Percentiles rank a stretch among this genome's conserved stretches.
Conservation (phyloP, 2,113 vertebrate species). For the Phoenicopterus ruber region DNA sequence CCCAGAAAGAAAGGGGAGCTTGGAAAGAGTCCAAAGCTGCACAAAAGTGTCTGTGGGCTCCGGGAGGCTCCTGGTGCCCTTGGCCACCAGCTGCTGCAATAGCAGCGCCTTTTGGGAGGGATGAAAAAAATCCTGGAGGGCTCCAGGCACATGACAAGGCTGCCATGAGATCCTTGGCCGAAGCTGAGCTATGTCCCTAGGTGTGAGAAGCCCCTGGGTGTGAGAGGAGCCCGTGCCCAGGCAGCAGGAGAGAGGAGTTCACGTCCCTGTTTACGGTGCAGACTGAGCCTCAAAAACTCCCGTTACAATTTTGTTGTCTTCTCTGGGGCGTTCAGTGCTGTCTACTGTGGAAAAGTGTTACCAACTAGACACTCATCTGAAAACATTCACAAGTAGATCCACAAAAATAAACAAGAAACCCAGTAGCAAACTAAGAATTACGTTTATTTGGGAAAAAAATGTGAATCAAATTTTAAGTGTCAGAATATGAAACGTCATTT, state of each 20-base stretch:
- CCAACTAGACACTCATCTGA: neutral
- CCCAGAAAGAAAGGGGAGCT: neutral
- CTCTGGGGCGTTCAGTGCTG: neutral
- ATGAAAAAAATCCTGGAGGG: neutral
- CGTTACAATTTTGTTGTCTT: neutral
- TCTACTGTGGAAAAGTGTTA: neutral
- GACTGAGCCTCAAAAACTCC: neutral
- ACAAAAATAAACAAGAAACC: neutral
- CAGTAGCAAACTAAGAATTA: neutral
- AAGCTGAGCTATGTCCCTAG: neutral
- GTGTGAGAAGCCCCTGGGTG: neutral
- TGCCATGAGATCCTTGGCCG: neutral
- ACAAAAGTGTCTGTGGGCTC: neutral
- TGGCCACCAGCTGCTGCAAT: neutral
- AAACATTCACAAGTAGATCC: neutral
- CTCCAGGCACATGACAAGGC: neutral
- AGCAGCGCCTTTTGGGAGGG: neutral
- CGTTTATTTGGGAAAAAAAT: neutral
- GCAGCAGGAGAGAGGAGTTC: neutral
- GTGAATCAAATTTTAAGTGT: neutral
- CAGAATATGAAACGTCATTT: neutral
- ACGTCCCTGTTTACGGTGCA: neutral
- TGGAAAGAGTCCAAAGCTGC: neutral
- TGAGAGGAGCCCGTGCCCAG: neutral
- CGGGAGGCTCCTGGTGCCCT: neutral